Base-by-base conservation (phyloP, 2,797 vertebrate species). In the Neosalanx taihuensis region DNA sequence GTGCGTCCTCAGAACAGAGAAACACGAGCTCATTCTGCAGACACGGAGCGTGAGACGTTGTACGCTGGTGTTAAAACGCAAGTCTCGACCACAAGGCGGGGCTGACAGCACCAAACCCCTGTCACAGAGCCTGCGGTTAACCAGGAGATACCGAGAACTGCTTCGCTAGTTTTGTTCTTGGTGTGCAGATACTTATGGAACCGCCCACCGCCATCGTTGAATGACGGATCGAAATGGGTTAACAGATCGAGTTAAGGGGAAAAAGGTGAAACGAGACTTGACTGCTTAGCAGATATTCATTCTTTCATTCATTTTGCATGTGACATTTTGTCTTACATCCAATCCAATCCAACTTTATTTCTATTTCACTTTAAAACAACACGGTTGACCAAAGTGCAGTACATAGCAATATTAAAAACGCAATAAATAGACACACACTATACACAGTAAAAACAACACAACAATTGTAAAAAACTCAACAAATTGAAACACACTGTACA, bases 131-230 rank as follows among this genome's bases (percentile, higher is more conserved):
- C 79, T 89, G 85, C 64, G 88, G 86, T 90, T 12, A 75, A 79
- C 67, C 18, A 20, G 13, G 29, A 77, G 33, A 17, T 20, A 56
- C 67, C 1, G 26, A 67, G 57, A 70, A 37, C 20, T 1, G 61
- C 71, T 62, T 88, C 83, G 82, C 69, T 7, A n/a, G 83, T 89
- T 91, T 90, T 80, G 83, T 83, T 87, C 79, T 88, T 75, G 88
- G 77, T 78, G 69, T 18, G 46, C 72, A 5, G 61, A 70, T 69
- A 71, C 26, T 18, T 17, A 30, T 53, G 7, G 58, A 30, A 33
- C 12, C 15, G 26, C 58, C 57, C 60, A 73, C 60, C 29, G 49
- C 5, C 35, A 33, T 79, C 30, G 0, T 73, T 79, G 85, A 87
- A 85, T 79, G 73, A 81, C 79, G 81, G 70, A 31, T 49, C 57